Evolutionary conservation across 2,797 vertebrate genomes (phyloP).

Genomic region (Netta rufina): DNA sequence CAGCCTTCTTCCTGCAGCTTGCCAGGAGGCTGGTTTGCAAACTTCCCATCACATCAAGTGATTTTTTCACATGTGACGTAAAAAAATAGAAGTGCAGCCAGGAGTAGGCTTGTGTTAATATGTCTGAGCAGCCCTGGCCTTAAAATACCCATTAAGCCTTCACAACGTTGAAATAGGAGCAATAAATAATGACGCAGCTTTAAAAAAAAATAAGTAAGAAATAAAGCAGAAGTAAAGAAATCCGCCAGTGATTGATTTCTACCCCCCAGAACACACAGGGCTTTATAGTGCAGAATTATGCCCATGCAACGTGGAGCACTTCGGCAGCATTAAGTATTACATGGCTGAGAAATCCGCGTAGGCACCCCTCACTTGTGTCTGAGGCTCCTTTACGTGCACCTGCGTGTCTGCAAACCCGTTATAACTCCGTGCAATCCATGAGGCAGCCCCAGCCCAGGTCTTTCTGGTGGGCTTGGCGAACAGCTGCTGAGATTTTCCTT

Average conservation of each 20-base stretch:
- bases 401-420: neutral
- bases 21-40: neutral
- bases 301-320: neutral
- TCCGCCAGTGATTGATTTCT: neutral
- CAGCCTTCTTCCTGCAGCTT: no score
- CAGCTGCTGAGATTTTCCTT: neutral
- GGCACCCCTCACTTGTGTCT: neutral
- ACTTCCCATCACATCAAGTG: neutral
- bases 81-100: neutral
- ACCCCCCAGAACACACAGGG: neutral
- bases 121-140: neutral
- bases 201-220: neutral
- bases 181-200: conserved; percentile 11
- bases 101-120: neutral
- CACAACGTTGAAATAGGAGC: neutral
- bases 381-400: neutral
- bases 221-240: neutral
- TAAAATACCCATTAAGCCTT: neutral
- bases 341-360: neutral
- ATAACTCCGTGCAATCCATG: neutral
- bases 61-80: neutral
- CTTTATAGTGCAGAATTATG: neutral
- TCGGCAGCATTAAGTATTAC: neutral
- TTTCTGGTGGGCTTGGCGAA: neutral
- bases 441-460: neutral